Percentiles rank a stretch among this genome's conserved stretches.
These are phyloP conservation scores for Drosophila fuyamai DNA, from an alignment of 1,140 invertebrate genomes.

Conservation along the genomic window DNA sequence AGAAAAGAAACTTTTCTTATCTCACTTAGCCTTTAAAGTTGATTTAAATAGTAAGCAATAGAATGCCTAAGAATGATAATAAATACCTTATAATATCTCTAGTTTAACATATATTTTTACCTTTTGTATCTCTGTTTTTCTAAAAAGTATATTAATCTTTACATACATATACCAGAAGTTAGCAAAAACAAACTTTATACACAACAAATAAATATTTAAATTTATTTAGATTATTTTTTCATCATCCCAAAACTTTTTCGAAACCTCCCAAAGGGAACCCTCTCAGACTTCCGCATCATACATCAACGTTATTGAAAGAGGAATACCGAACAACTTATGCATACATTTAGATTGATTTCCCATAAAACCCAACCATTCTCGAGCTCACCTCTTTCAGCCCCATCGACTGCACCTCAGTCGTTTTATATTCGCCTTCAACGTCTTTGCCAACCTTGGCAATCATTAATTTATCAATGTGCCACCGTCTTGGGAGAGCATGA, in stretches of 20 bases:
- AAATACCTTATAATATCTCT: no score
- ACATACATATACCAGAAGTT: no score
- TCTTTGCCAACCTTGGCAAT: slow-evolving; percentile 68
- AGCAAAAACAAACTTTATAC: neutral
- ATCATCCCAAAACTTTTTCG: neutral
- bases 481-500: slow-evolving; percentile 78
- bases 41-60: no score
- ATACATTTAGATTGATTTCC: slow-evolving; percentile 73
- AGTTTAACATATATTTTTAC: no score
- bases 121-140: no score
- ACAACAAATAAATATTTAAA: neutral
- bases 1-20: no score
- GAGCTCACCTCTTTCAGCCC: slow-evolving; percentile 37
- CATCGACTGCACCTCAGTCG: slow-evolving; percentile 42
- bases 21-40: no score
- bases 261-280: neutral
- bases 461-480: slow-evolving; percentile 82
- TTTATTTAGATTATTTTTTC: neutral
- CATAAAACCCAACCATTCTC: slow-evolving; percentile 55
- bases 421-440: slow-evolving; percentile 31
- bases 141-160: no score
- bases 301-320: slow-evolving; percentile 45
- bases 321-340: slow-evolving; percentile 40
- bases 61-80: no score
- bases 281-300: slow-evolving; percentile 18